Base-by-base conservation (phyloP, 37 sponge, comb jelly and placozoan species). In the Amphimedon queenslandica region DNA sequence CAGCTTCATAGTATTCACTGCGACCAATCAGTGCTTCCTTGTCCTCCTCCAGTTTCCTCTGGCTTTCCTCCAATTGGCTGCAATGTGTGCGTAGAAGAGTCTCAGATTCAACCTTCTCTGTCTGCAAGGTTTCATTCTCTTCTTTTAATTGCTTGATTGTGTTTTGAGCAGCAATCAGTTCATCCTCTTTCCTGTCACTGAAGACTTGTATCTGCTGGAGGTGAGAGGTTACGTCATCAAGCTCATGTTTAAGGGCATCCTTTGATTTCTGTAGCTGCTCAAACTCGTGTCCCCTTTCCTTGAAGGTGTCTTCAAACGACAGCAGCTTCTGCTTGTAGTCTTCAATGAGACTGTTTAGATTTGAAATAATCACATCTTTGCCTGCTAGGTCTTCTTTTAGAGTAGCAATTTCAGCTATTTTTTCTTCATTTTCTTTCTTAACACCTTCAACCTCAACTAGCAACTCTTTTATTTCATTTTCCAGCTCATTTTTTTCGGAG, bases 1-100 rank as follows among this genome's bases (percentile, higher is more conserved):
- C 28, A n/a, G 61, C 21, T n/a, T 25, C 61, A 60, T 60, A 60
- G 61, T 60, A 60, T 60, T 60, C 61, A 60, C 27, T 60, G 5
- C 61, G 61, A 6, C 61, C 27, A 25, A 6, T 60, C 8, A n/a
- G 27, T n/a, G 21, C 27, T 60, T 11, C 23, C 27, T 60, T 60
- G 5, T 60, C 61, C 21, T 60, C 61, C 5, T 60, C 27, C 21
- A 60, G 27, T 25, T 60, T 60, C 5, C 61, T 13, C 8, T n/a
- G 27, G 5, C 21, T 13, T 25, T 60, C 61, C 21, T 60, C 61
- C 8, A 60, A 25, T 5, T 60, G 21, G 27, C 5, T n/a, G 21
- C 61, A 60, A 6, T 60, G 23, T 25, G 21, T 60, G 28, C 61
- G 61, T 35, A 67, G 41, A 34, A 32, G 20, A 23, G 68, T 67